Conservation (phyloP, 2,113 vertebrate species). For the Corythoichthys intestinalis region DNA sequence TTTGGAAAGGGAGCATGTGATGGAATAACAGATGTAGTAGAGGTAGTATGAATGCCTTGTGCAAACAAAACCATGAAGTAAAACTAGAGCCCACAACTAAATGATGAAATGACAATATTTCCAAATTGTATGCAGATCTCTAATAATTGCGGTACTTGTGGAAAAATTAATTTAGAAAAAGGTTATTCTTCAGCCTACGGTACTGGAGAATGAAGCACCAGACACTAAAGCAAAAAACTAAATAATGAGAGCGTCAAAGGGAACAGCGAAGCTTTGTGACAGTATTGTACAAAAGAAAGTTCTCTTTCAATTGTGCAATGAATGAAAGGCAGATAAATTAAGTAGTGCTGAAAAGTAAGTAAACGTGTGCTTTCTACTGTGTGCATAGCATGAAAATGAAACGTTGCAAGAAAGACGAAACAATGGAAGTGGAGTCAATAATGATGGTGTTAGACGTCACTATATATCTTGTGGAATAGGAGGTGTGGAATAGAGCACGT, state of each 20-base stretch:
- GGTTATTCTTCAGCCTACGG: neutral
- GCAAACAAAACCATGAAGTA: constrained; percentile 16
- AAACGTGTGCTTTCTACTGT: constrained; percentile 18
- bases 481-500: constrained; percentile 30
- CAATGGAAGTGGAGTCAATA: constrained; percentile 31
- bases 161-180: neutral
- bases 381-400: constrained; percentile 17
- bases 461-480: constrained; percentile 31
- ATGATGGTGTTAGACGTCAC: constrained; percentile 29
- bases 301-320: neutral
- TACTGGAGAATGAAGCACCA: neutral
- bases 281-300: neutral
- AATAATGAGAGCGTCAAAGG: neutral
- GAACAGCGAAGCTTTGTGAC: neutral
- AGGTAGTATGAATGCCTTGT: constrained; percentile 2
- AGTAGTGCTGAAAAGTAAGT: constrained; percentile 16
- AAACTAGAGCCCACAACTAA: neutral
- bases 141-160: constrained; percentile 13
- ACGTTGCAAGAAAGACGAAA: constrained; percentile 6
- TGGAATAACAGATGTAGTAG: constrained; percentile 3
- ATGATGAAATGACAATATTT: neutral
- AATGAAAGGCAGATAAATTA: constrained; percentile 3
- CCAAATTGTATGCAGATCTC: constrained; percentile 16
- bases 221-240: neutral
- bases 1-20: neutral